phyloP scores from a whole-genome alignment of 2,113 vertebrate species.

The Hiodon tergisus region DNA sequence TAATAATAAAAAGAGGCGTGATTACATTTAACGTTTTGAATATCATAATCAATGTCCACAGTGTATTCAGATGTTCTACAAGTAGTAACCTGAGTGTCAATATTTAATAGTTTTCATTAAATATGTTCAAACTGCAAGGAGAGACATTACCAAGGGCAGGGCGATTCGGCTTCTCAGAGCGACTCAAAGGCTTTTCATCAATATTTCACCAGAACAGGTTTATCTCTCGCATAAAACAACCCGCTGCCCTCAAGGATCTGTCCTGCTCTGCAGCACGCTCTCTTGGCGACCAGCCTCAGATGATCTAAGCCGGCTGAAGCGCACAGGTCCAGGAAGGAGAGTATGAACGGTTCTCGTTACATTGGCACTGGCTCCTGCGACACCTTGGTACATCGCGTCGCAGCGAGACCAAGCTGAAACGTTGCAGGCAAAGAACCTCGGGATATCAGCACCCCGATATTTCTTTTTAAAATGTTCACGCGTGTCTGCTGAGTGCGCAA shows the following conservation, averaged over 20 bases:
- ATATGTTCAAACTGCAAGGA: constrained; percentile 12
- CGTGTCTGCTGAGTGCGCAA: neutral
- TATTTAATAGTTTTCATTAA: constrained; percentile 23
- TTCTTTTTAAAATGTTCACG: neutral
- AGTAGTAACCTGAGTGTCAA: constrained; percentile 13
- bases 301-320: constrained; percentile 4
- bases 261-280: constrained; percentile 1
- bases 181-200: constrained; percentile 14
- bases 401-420: no score
- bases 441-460: no score
- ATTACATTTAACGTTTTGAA: neutral
- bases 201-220: constrained; percentile 25
- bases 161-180: constrained; percentile 8
- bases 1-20: no score
- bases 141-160: constrained; percentile 20
- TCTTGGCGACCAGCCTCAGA: neutral
- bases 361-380: no score
- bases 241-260: constrained; percentile 7
- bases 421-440: no score
- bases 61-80: neutral
- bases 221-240: constrained; percentile 23
- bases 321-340: neutral
- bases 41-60: neutral
- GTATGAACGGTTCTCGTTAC: neutral
- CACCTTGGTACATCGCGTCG: no score